Percentiles rank a stretch among this genome's conserved stretches.
These are phyloP conservation scores for Tromatobia lineatoria DNA, from an alignment of 2,888 invertebrate genomes.

Conservation along the genomic window DNA sequence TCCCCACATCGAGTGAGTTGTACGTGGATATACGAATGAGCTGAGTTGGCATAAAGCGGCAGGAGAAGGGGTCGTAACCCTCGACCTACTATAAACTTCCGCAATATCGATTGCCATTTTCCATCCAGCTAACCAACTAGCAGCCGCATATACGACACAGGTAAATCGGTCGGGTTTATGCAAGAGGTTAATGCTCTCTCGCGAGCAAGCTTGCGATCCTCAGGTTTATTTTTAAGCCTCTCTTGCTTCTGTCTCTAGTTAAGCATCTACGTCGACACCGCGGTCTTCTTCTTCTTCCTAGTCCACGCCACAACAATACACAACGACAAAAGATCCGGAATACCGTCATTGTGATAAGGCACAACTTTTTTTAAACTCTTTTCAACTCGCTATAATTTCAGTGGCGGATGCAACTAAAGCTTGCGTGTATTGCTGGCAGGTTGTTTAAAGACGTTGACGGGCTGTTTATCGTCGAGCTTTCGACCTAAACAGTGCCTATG, in stretches of 20 bases:
- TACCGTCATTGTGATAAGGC: conserved; percentile 11
- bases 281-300: neutral
- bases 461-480: neutral
- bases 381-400: neutral
- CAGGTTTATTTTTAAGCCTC: conserved; percentile 55
- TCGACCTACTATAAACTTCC: conserved; percentile 64
- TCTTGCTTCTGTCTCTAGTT: neutral
- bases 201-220: conserved; percentile 42
- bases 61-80: conserved; percentile 49
- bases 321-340: neutral
- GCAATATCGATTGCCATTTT: conserved; percentile 63
- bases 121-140: conserved; percentile 21
- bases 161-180: conserved; percentile 57
- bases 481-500: neutral
- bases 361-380: neutral
- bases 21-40: conserved; percentile 6
- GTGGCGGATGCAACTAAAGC: neutral
- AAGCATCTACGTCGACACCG: neutral
- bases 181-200: conserved; percentile 59
- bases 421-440: neutral
- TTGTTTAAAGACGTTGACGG: neutral
- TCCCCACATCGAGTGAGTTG: conserved; percentile 3
- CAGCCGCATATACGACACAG: conserved; percentile 31
- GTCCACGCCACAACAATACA: neutral
- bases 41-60: conserved; percentile 17